Evolutionary conservation across 2,113 vertebrate species (phyloP).

Genomic region (Mormoops blainvillei): DNA sequence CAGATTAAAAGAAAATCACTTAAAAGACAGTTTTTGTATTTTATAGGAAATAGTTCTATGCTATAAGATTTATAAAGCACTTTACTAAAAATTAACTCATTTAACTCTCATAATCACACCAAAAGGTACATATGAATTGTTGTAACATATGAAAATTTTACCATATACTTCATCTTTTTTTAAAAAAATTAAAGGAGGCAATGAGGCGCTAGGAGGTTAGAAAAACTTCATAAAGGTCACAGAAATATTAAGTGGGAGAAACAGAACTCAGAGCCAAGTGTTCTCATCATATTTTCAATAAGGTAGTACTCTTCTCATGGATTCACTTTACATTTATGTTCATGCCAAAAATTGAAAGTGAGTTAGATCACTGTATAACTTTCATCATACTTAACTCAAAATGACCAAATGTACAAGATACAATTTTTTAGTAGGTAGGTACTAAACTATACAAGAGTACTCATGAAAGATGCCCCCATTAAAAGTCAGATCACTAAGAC

Average conservation of each 20-base stretch:
- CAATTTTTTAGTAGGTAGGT: not conserved
- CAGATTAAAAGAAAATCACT: not conserved
- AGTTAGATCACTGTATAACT: not conserved
- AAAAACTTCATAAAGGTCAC: not conserved
- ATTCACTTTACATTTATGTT: not conserved
- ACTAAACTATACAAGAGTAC: not conserved
- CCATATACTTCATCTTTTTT: not conserved
- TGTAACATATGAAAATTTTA: not conserved
- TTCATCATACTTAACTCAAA: not conserved
- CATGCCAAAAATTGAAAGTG: not conserved
- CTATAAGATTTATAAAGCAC: not conserved
- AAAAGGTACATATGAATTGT: not conserved
- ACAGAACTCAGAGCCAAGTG: not conserved
- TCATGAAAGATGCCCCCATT: not conserved
- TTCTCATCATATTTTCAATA: not conserved
- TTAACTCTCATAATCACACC: not conserved
- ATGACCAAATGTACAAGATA: not conserved
- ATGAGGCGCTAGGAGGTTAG: not conserved
- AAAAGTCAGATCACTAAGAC: not conserved
- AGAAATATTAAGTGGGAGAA: not conserved
- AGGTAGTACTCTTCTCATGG: too few relatives aligned
- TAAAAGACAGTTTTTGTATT: not conserved
- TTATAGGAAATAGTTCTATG: not conserved
- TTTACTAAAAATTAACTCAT: slow-evolving; percentile 16
- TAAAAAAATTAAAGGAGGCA: not conserved